phyloP scores from a whole-genome alignment of 2,797 vertebrate species.

The Phrynocephalus forsythii region DNA sequence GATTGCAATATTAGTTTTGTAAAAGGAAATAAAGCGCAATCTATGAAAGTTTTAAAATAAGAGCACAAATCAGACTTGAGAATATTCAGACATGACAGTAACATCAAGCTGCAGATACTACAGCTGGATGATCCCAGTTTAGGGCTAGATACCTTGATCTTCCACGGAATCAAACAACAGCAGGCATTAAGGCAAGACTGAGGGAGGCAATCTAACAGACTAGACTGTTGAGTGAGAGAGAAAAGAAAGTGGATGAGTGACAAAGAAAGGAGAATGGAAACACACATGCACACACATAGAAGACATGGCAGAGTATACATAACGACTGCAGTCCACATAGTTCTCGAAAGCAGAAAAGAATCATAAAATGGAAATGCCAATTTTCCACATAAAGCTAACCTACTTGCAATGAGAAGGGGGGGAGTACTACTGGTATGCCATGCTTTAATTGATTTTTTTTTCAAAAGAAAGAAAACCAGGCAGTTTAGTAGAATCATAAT shows the following conservation, averaged over 20 bases:
- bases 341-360: slow-evolving; percentile 35
- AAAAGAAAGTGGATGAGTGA: slow-evolving; percentile 66
- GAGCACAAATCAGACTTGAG: not conserved
- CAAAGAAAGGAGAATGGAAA: slow-evolving; percentile 45
- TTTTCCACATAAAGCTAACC: not conserved
- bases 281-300: slow-evolving; percentile 33
- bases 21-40: slow-evolving; percentile 42
- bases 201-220: slow-evolving; percentile 81
- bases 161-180: slow-evolving; percentile 86
- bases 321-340: not conserved
- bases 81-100: slow-evolving; percentile 47
- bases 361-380: not conserved
- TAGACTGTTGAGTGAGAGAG: slow-evolving; percentile 78
- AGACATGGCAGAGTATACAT: slow-evolving; percentile 44
- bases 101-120: slow-evolving; percentile 57
- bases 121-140: slow-evolving; percentile 64
- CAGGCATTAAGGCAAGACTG: slow-evolving; percentile 84
- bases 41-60: not conserved
- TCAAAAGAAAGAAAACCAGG: not conserved
- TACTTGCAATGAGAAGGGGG: not conserved
- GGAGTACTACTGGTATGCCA: not conserved
- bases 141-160: slow-evolving; percentile 81
- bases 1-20: not conserved
- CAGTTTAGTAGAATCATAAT: not conserved
- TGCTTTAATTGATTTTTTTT: not conserved